Evolutionary conservation across 2,113 vertebrate genomes (phyloP).

Genomic region (Pangasianodon gigas): DNA sequence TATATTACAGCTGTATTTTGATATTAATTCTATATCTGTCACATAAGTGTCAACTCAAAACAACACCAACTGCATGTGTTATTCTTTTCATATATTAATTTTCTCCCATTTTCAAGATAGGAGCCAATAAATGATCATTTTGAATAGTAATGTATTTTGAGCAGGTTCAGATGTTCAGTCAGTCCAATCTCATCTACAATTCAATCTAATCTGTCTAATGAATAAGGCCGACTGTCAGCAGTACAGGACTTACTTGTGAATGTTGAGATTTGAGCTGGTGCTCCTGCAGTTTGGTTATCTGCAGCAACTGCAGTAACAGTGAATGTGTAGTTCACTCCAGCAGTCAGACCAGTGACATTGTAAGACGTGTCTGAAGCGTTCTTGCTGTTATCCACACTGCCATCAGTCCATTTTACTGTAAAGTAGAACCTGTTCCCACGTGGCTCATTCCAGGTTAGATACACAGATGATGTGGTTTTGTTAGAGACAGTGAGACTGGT

Average conservation of each 20-base stretch:
- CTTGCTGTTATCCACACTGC: accelerated
- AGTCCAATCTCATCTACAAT: background rate
- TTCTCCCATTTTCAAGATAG: too few species aligned
- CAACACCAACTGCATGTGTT: too few species aligned
- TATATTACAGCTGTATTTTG: too few species aligned
- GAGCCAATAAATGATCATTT: background rate
- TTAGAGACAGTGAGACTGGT: background rate
- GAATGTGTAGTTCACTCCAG: slow-evolving; percentile 57
- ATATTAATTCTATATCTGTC: too few species aligned
- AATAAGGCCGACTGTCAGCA: background rate
- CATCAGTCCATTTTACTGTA: background rate
- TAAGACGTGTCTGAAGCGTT: background rate
- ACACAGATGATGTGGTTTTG: slow-evolving; percentile 8
- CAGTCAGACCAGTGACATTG: slow-evolving; percentile 44
- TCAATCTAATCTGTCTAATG: background rate
- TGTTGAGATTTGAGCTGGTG: background rate
- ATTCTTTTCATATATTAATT: too few species aligned
- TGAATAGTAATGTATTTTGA: background rate
- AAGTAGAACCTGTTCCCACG: background rate
- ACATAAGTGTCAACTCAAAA: too few species aligned
- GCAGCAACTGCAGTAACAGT: slow-evolving; percentile 52
- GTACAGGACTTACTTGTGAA: background rate
- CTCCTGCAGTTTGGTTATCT: background rate
- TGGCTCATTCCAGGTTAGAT: background rate
- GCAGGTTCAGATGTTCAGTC: background rate